Evolutionary conservation across 2,113 vertebrate species (phyloP).

Genomic region (Crotalus viridis): DNA sequence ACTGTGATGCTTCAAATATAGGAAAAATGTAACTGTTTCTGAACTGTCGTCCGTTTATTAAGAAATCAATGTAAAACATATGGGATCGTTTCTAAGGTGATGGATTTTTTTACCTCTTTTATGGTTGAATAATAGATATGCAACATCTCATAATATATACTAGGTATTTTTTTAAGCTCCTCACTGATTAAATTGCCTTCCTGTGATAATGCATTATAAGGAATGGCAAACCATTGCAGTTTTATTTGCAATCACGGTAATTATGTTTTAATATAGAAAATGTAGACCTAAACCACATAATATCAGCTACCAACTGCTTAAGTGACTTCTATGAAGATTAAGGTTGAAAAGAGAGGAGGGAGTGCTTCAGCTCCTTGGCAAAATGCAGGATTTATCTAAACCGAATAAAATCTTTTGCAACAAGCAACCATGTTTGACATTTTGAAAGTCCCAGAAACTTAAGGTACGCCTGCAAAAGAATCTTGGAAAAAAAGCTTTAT

Average conservation of each 20-base stretch:
- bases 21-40: conserved; percentile 21
- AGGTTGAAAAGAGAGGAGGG: not conserved
- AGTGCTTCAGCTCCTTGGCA: not conserved
- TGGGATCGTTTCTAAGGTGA: conserved; percentile 5
- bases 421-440: not conserved
- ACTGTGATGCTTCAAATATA: conserved; percentile 50
- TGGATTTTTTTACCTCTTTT: not conserved
- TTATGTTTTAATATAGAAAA: conserved; percentile 26
- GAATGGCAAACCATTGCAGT: conserved; percentile 34
- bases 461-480: not conserved
- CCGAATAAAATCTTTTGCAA: not conserved
- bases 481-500: not conserved
- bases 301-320: conserved; percentile 33
- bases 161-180: not conserved
- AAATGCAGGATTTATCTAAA: not conserved
- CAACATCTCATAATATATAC: not conserved
- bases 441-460: not conserved
- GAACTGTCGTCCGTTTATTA: conserved; percentile 31
- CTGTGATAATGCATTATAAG: conserved; percentile 34
- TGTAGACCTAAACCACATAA: conserved; percentile 35
- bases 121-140: not conserved
- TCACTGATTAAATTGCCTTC: conserved; percentile 28
- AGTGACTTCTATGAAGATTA: conserved; percentile 23
- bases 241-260: conserved; percentile 31
- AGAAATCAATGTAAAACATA: conserved; percentile 8